Conservation (phyloP, 2,888 invertebrate species). For the Troides aeacus region DNA sequence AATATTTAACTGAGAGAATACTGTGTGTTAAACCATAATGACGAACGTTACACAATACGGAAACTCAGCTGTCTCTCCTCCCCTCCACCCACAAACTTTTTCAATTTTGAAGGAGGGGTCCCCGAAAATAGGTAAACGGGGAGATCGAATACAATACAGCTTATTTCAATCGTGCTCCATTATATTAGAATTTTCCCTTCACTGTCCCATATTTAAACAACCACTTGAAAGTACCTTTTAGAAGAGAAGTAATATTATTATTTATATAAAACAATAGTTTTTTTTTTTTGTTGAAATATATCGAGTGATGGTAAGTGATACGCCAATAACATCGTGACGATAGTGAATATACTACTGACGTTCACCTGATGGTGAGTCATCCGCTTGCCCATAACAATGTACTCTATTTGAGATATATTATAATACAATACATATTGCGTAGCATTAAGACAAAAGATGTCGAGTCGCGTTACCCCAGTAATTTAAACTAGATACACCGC, state of each 20-base stretch:
- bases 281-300: no score
- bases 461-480: no score
- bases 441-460: no score
- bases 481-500: no score
- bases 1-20: slow-evolving; percentile 26
- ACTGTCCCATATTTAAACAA: slow-evolving; percentile 7
- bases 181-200: slow-evolving; percentile 24
- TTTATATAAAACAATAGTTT: no score
- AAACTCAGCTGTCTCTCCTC: not conserved
- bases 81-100: slow-evolving; percentile 18
- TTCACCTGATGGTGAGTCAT: no score
- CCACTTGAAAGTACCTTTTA: not conserved
- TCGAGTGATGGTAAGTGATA: no score
- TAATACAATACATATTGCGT: no score
- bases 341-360: no score
- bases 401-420: no score
- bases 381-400: no score
- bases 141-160: slow-evolving; percentile 25
- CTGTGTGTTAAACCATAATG: slow-evolving; percentile 38
- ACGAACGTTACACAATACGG: slow-evolving; percentile 32
- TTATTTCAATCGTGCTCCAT: slow-evolving; percentile 18
- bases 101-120: slow-evolving; percentile 19
- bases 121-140: slow-evolving; percentile 17
- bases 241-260: not conserved
- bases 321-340: no score